A percentile compares a stretch with the other conserved stretches of the same genome.
phyloP scores from a whole-genome alignment of 1,140 invertebrate species.

The Caerostris extrusa region DNA sequence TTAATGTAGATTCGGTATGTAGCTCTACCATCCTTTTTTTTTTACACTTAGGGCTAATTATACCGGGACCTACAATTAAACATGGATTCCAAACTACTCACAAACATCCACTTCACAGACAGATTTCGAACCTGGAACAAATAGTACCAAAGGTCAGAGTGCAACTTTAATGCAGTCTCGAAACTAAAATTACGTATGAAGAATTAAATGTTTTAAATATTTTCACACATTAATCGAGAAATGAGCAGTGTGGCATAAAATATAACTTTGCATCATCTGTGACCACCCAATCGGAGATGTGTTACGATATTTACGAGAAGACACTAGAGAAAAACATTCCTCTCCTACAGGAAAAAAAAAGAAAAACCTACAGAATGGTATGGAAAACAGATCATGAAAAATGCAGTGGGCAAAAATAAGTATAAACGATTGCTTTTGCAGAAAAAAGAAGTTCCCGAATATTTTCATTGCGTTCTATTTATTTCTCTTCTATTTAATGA shows the following conservation, averaged over 20 bases:
- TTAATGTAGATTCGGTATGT: no score
- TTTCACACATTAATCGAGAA: no score
- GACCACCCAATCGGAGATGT: background rate
- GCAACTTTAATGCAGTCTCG: no score
- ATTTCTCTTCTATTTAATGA: constrained; percentile 1
- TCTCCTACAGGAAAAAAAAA: background rate
- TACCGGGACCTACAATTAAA: no score
- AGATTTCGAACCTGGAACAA: no score
- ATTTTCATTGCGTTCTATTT: background rate
- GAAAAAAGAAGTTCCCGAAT: background rate
- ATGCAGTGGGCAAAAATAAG: constrained; percentile 47
- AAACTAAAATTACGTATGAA: no score
- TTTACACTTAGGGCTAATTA: no score
- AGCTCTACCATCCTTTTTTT: no score
- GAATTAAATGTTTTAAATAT: no score
- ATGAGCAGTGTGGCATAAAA: background rate
- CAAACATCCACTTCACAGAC: no score
- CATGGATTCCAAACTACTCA: no score
- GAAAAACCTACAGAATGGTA: background rate
- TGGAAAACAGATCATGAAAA: constrained; percentile 67
- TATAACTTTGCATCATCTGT: background rate
- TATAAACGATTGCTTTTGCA: background rate
- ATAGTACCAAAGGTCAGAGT: no score
- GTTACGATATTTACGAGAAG: constrained; percentile 47
- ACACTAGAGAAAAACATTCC: constrained; percentile 1